Base-by-base conservation (phyloP, 2,797 vertebrate genomes). In the Eulemur albifrons region DNA sequence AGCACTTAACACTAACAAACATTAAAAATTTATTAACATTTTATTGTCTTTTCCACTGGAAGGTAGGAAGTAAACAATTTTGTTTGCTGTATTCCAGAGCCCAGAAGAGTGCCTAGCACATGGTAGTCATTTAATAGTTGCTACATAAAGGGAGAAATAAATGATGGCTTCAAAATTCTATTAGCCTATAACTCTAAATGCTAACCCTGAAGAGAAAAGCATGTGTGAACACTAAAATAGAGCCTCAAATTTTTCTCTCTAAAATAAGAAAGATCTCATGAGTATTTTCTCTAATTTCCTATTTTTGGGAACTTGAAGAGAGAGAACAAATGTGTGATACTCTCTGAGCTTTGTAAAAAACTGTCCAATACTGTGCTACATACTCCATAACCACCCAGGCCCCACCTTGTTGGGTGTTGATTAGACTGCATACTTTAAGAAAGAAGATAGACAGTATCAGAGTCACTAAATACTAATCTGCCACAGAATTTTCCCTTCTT, bases 221-320 rank as follows among this genome's bases (percentile, higher is more conserved):
- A 93, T 32, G 2, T 59, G 75, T 72, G 59, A 88, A 94, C 50
- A 80, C 21, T 80, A 77, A 88, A 93, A 77, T 0, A 88, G 43
- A 91, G 76, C 48, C 63, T 90, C 86, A 69, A 77, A 20, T 43
- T 90, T 88, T 89, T 73, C 48, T 80, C 27, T 9, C n/a, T 87
- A 91, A 93, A 94, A 48, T 67, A 94, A 90, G 38, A 86, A 83
- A 83, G 45, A 92, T 35, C 10, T 89, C 61, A 87, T 30, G 23
- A 89, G 38, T 75, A 84, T 48, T 61, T 96, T 88, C 63, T 87
- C 52, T 92, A 65, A 70, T 52, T 84, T 94, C 50, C 32, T 90
- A 76, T 35, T 88, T 86, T 21, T 9, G 52, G 52, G 32, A 95
- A 76, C 59, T 93, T 91, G 35, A 93, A 54, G 77, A 79, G 27